phyloP scores from a whole-genome alignment of 2,113 vertebrate genomes.

The Epinephelus lanceolatus region DNA sequence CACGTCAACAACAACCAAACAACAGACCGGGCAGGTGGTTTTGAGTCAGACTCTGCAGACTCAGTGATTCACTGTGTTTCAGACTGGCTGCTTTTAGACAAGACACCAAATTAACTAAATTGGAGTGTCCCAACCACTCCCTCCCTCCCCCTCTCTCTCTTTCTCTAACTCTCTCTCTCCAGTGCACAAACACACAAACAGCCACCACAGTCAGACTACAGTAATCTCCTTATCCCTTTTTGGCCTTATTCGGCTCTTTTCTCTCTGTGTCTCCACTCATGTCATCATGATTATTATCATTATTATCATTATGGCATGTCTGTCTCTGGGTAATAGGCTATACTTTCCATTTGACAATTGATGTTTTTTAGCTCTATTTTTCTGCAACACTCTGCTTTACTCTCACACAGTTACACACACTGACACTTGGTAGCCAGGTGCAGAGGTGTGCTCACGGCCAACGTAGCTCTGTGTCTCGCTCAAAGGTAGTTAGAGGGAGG shows the following conservation, averaged over 20 bases:
- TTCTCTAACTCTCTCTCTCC: neutral
- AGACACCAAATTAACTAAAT: conserved; percentile 72
- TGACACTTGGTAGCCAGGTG: neutral
- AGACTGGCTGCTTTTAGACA: conserved; percentile 71
- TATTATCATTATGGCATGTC: conserved; percentile 73
- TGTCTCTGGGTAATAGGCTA: conserved; percentile 62
- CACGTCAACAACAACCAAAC: conserved; percentile 45
- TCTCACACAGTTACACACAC: conserved; percentile 12
- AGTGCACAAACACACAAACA: conserved; percentile 40
- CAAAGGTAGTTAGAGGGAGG: neutral
- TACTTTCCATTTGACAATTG: conserved; percentile 68
- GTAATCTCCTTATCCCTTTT: conserved; percentile 72
- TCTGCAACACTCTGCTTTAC: conserved; percentile 42
- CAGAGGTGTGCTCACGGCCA: neutral
- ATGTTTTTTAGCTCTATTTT: conserved; percentile 61
- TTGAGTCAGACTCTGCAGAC: conserved; percentile 57
- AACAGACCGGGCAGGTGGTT: conserved; percentile 48
- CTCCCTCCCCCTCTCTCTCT: neutral
- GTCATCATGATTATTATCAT: conserved; percentile 71
- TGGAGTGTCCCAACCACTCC: conserved; percentile 42
- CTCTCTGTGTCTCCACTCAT: conserved; percentile 35
- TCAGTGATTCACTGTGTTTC: conserved; percentile 68
- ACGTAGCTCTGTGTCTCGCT: neutral
- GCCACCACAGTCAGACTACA: conserved; percentile 45
- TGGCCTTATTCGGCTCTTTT: conserved; percentile 72